phyloP scores from a whole-genome alignment of 2,888 invertebrate species.

The Palloptera scutellata region DNA sequence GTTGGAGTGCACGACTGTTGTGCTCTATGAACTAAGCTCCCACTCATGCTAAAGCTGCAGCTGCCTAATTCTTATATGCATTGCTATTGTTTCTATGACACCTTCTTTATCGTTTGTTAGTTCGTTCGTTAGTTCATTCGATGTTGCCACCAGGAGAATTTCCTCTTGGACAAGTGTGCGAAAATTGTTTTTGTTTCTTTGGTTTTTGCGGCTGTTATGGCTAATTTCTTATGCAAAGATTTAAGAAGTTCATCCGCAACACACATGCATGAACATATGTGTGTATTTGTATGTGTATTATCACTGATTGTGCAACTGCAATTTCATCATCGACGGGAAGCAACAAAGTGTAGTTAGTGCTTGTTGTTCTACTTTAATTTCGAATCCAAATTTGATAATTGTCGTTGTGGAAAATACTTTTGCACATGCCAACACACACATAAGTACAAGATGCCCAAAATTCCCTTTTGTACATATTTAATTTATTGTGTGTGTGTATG shows the following conservation, averaged over 20 bases:
- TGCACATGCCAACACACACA: too few relatives aligned
- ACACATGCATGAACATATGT: not conserved
- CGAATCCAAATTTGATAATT: slow-evolving; percentile 28
- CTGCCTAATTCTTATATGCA: too few relatives aligned
- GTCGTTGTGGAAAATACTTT: not conserved
- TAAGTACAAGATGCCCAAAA: too few relatives aligned
- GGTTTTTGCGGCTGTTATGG: slow-evolving; percentile 52
- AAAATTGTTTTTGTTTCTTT: slow-evolving; percentile 42
- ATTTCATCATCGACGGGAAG: not conserved
- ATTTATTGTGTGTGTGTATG: too few relatives aligned
- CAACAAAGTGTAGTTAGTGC: not conserved
- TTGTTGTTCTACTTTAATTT: slow-evolving; percentile 13
- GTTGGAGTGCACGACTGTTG: not conserved
- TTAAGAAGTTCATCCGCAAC: slow-evolving; percentile 31
- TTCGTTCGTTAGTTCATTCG: not conserved
- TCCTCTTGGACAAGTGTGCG: too few relatives aligned
- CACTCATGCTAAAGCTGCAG: too few relatives aligned
- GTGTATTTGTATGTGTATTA: not conserved
- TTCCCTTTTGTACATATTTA: too few relatives aligned
- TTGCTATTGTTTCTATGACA: too few relatives aligned
- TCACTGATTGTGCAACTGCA: slow-evolving; percentile 3
- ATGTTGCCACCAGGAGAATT: too few relatives aligned
- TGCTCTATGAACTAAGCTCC: not conserved
- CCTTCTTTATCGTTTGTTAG: not conserved
- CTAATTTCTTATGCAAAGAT: slow-evolving; percentile 53